These are phyloP conservation scores for Salvelinus namaycush DNA, from an alignment of 2,113 vertebrate genomes.

Conservation along the genomic window DNA sequence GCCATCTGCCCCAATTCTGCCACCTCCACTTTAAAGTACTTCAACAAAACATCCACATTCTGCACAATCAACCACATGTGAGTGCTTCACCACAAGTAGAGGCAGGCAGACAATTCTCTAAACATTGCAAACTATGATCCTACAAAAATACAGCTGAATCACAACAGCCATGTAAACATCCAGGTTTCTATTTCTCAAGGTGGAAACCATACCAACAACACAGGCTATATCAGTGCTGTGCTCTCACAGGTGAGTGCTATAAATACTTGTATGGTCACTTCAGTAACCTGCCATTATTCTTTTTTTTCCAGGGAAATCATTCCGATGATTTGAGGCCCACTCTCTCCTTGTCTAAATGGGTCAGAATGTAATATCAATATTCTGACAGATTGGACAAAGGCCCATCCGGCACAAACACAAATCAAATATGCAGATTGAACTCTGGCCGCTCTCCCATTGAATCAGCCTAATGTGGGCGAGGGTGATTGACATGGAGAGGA, in stretches of 20 bases:
- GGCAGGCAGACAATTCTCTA: constrained; percentile 1
- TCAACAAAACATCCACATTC: constrained; percentile 12
- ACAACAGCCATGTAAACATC: neutral
- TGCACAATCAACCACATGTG: constrained; percentile 13
- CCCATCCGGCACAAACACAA: constrained; percentile 12
- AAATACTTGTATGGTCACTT: neutral
- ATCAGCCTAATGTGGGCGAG: constrained; percentile 39
- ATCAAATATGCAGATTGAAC: constrained; percentile 38
- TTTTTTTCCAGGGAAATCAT: neutral
- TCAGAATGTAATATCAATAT: constrained; percentile 30
- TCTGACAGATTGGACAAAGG: constrained; percentile 14
- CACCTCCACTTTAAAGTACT: constrained; percentile 38
- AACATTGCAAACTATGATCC: constrained; percentile 1
- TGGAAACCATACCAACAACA: neutral
- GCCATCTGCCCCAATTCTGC: constrained; percentile 67
- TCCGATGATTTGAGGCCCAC: too few relatives aligned
- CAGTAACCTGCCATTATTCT: neutral
- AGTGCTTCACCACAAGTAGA: neutral
- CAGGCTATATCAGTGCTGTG: neutral
- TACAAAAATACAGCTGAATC: neutral
- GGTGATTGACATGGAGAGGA: constrained; percentile 41
- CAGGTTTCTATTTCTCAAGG: neutral
- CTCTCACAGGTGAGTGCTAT: neutral
- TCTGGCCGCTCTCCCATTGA: constrained; percentile 43
- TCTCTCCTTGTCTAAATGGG: constrained; percentile 15